phyloP scores from a whole-genome alignment of 2,797 vertebrate genomes.

The Falco biarmicus region DNA sequence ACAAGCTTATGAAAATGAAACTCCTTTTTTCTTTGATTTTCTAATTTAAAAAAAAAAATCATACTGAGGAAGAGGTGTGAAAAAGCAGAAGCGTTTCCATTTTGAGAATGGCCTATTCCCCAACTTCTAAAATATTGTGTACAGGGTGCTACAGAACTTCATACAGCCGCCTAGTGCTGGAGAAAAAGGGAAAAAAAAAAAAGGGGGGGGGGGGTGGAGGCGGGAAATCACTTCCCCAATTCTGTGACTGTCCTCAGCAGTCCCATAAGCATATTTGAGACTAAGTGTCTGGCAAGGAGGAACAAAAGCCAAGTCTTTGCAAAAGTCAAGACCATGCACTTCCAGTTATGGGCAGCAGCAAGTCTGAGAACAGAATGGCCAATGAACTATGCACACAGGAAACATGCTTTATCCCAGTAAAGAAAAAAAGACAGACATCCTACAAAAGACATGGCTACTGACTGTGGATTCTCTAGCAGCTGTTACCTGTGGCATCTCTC shows the following conservation, averaged over 20 bases:
- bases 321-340: background rate
- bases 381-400: background rate
- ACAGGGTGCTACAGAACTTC: background rate
- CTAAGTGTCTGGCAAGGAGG: background rate
- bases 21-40: background rate
- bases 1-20: background rate
- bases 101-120: background rate
- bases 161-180: constrained; percentile 24
- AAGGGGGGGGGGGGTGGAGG: background rate
- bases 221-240: background rate
- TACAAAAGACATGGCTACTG: background rate
- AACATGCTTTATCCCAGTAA: fast-evolving
- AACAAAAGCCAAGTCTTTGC: constrained; percentile 35
- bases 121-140: background rate
- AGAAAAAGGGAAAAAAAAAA: background rate
- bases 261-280: background rate
- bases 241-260: background rate
- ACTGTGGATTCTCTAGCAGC: background rate
- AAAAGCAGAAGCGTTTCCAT: background rate
- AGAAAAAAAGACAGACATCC: background rate
- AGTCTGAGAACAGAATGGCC: background rate
- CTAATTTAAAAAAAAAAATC: background rate
- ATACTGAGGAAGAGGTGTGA: background rate
- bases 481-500: background rate
- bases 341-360: constrained; percentile 3